Base-by-base conservation (phyloP, 2,888 invertebrate species). In the Phyllotreta striolata region DNA sequence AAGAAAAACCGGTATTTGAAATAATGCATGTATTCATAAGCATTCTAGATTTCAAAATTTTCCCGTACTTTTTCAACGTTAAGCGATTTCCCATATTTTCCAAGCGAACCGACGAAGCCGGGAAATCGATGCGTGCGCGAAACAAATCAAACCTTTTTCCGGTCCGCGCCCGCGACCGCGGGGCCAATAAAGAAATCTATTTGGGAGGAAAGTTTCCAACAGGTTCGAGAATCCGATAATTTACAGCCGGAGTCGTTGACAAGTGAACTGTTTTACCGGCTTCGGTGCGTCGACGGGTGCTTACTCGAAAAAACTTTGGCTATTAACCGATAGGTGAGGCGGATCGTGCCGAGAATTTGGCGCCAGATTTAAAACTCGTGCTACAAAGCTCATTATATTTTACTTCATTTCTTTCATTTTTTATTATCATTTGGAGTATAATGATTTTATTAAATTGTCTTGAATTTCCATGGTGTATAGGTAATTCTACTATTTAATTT, bases 191-290 rank as follows among this genome's bases (percentile, higher is more conserved):
- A 69, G 69, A 67, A 69, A 67, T 67, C 69, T 69, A 67, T 65
- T 63, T 67, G 14, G 13, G 51, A 59, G 41, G 46, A 58, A 41
- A 51, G 40, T 52, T 55, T 12, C 59, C 24, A 66, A 60, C 66
- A 59, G 64, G 66, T 66, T 67, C 55, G 63, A 61, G 66, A 39
- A 56, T 63, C 41, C 64, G 66, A 67, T 69, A 67, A 67, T 67
- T 67, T 62, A 63, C 62, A 40, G 39, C 55, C 24, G 55, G 59
- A 59, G 51, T 49, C 61, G 55, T 69, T 68, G 69, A 69, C 70
- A 69, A 69, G 76, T 68, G 70, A 72, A 67, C 79, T 79, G 76
- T 74, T 71, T 74, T 79, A 79, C 78, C 80, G 79, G 71, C 79
- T 60, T 71, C 68, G 66, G 62, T 70, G 65, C 65, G 57, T 67